Conservation (phyloP, 2,113 vertebrate genomes). For the Lathamus discolor region DNA sequence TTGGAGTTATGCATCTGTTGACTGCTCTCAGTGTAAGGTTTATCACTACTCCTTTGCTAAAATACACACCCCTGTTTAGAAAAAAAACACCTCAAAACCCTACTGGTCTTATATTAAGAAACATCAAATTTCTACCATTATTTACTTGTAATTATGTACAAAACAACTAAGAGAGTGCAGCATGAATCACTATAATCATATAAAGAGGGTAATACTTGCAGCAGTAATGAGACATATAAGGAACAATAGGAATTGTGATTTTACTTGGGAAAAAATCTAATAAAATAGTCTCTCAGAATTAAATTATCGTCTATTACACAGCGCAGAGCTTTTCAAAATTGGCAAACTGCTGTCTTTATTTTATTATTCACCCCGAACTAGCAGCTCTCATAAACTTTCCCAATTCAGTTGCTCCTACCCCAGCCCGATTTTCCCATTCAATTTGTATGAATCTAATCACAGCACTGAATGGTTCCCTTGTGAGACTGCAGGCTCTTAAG, state of each 20-base stretch:
- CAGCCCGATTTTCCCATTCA: slow-evolving; percentile 26
- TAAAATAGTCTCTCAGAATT: slow-evolving; percentile 54
- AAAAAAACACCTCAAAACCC: background rate
- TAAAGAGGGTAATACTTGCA: slow-evolving; percentile 42
- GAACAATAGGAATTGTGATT: slow-evolving; percentile 52
- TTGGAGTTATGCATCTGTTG: background rate
- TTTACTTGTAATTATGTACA: slow-evolving; percentile 23
- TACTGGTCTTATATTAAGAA: slow-evolving; percentile 18
- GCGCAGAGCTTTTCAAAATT: slow-evolving; percentile 8
- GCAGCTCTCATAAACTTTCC: slow-evolving; percentile 15
- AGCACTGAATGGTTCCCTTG: slow-evolving; percentile 5
- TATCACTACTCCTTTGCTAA: background rate
- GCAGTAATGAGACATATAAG: slow-evolving; percentile 48
- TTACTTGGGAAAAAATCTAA: slow-evolving; percentile 57
- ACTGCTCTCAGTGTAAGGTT: background rate
- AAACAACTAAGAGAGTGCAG: background rate
- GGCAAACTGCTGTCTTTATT: background rate
- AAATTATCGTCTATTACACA: slow-evolving; percentile 33
- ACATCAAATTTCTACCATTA: slow-evolving; percentile 24
- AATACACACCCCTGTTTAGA: background rate
- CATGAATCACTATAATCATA: slow-evolving; percentile 48
- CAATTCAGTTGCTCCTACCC: slow-evolving; percentile 31
- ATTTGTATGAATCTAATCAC: slow-evolving; percentile 50
- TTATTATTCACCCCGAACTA: background rate
- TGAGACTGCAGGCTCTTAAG: slow-evolving; percentile 18